Conservation (phyloP, 1,140 invertebrate species). For the Drosophila sturtevanti region DNA sequence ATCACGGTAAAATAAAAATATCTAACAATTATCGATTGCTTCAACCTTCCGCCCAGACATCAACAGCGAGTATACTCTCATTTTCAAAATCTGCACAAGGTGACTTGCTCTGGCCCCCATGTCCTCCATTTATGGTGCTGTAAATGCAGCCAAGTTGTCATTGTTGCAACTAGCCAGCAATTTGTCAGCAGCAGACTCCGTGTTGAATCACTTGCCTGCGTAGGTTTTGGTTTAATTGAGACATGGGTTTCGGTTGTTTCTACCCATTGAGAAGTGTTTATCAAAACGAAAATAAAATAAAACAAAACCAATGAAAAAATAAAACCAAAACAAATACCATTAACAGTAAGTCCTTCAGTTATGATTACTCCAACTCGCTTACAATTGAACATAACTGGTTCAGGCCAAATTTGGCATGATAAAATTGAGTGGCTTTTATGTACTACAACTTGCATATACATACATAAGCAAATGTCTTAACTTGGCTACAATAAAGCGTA, state of each 20-base stretch:
- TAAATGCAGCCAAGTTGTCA: constrained; percentile 48
- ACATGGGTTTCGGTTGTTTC: constrained; percentile 46
- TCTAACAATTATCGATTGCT: neutral
- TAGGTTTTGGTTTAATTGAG: constrained; percentile 54
- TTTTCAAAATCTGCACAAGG: constrained; percentile 44
- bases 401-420: constrained; percentile 38
- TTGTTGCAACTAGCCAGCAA: constrained; percentile 25
- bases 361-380: constrained; percentile 42
- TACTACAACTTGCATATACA: neutral
- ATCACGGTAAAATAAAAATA: neutral
- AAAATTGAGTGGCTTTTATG: neutral
- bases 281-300: constrained; percentile 23
- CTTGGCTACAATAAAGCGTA: constrained; percentile 33
- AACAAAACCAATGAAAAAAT: no score
- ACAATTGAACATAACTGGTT: constrained; percentile 49
- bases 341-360: constrained; percentile 8
- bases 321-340: constrained; percentile 8
- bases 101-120: constrained; percentile 16
- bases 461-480: constrained; percentile 15
- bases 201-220: constrained; percentile 3
- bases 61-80: constrained; percentile 33
- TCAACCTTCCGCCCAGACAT: constrained; percentile 41
- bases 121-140: constrained; percentile 45
- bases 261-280: constrained; percentile 48
- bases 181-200: constrained; percentile 38